A percentile compares a stretch with the other conserved stretches of the same genome.
Conservation (phyloP, 2,113 vertebrate species). For the Acrocephalus arundinaceus region DNA sequence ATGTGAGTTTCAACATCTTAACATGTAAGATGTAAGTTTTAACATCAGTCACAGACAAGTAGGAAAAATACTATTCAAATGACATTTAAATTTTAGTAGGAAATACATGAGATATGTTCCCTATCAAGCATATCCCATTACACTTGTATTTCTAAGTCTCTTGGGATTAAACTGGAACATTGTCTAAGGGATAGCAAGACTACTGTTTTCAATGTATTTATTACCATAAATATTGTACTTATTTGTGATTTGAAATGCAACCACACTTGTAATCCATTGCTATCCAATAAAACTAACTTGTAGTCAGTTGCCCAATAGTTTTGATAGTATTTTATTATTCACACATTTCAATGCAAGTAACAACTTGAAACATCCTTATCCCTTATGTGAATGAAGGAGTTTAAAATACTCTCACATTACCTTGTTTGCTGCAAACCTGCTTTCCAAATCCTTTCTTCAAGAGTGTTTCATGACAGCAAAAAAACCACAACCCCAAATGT, state of each 20-base stretch:
- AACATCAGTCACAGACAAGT: background rate
- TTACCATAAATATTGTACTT: background rate
- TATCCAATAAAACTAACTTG: background rate
- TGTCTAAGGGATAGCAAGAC: background rate
- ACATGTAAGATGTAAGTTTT: background rate
- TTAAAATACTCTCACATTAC: background rate
- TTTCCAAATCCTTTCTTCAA: background rate
- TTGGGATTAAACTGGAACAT: background rate
- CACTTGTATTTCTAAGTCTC: background rate
- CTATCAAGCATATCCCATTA: background rate
- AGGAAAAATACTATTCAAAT: background rate
- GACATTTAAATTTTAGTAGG: background rate
- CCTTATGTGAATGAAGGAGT: background rate
- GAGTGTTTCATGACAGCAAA: background rate
- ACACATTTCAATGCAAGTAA: background rate
- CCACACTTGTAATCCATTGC: background rate
- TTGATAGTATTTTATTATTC: background rate
- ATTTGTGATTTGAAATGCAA: background rate
- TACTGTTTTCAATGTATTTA: background rate
- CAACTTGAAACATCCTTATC: background rate
- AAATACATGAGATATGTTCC: background rate
- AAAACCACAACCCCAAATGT: accelerated
- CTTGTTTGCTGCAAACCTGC: background rate
- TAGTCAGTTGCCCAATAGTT: background rate
- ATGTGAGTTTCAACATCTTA: background rate